Base-by-base conservation (phyloP, 2,888 invertebrate species). In the Patella caerulea region DNA sequence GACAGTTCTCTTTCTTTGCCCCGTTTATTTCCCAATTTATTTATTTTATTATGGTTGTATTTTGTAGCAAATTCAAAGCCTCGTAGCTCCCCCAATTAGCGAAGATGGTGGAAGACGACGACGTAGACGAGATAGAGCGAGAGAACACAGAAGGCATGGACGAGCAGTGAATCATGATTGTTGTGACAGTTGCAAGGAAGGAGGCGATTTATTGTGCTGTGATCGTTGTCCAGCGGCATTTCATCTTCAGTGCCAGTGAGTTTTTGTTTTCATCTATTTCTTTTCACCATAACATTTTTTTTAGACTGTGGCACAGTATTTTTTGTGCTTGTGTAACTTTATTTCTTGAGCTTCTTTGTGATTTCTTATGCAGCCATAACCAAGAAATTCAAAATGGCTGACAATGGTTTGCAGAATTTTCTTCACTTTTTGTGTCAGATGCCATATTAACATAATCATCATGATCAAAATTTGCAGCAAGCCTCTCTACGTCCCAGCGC, bases 181-280 rank as follows among this genome's bases (percentile, higher is more conserved):
- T 83, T 98, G 98, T 90, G 97, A 98, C 93, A 96, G 97, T 76
- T 98, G 98, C 91, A 94, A 95, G 76, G 98, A 98, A 93, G 97
- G 97, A 55, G 98, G 98, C 3, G 97, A 97, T 92, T 93, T 99
- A 59, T 95, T 99, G 79, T 98, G 98, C 92, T 99, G 98, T 91
- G 98, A 98, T 92, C 95, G 95, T 82, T 99, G 98, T 88, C 97
- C 98, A 1, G 96, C 97, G 54, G 97, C 98, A 82, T 99, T 98
- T 92, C 98, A 99, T 93, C 93, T 98, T 79, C 95, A 96, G 86
- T 99, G 98, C 94, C 97, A 98, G 97, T 98, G 92, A 95, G 92
- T 89, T 54, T 71, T 52, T 29, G 59, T 69, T 14, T 59, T 24
- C 45, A 45, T 45, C 45, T 45, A 7, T 45, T 45, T 45, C 7